phyloP scores from a whole-genome alignment of 2,113 vertebrate species.

The Takifugu flavidus region DNA sequence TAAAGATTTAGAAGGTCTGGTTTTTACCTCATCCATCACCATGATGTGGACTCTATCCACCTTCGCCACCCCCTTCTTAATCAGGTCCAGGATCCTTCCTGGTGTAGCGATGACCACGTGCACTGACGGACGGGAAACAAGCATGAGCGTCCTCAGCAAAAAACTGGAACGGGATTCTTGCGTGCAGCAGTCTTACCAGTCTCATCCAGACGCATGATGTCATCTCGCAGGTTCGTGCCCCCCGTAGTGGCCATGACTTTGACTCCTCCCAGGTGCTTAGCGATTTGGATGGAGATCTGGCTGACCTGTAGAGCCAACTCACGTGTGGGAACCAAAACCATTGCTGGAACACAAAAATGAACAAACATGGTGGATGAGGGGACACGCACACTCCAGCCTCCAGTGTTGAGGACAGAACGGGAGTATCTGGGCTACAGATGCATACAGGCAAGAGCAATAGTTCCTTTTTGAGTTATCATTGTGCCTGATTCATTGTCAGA shows the following conservation, averaged over 20 bases:
- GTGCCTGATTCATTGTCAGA: no score
- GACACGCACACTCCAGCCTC: background rate
- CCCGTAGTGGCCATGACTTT: conserved; percentile 81
- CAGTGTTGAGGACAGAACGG: no score
- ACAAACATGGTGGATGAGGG: background rate
- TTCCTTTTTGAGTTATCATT: no score
- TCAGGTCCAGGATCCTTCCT: conserved; percentile 77
- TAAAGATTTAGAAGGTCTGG: background rate
- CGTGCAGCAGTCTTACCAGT: conserved; percentile 53
- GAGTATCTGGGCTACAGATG: no score
- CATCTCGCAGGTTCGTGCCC: conserved; percentile 78
- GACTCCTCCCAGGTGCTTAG: conserved; percentile 78
- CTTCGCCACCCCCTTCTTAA: conserved; percentile 79
- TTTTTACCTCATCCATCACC: conserved; percentile 80
- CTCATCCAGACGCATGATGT: conserved; percentile 80
- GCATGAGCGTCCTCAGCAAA: background rate
- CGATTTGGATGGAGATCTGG: conserved; percentile 79
- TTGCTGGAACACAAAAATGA: conserved; percentile 38
- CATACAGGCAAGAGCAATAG: no score
- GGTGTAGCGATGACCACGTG: conserved; percentile 79
- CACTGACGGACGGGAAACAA: conserved; percentile 50
- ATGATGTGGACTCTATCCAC: conserved; percentile 76
- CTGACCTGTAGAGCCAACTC: conserved; percentile 80
- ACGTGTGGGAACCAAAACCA: conserved; percentile 79
- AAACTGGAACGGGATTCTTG: background rate